Conservation (phyloP, 2,888 invertebrate species). For the Dolichopus griseipennis region DNA sequence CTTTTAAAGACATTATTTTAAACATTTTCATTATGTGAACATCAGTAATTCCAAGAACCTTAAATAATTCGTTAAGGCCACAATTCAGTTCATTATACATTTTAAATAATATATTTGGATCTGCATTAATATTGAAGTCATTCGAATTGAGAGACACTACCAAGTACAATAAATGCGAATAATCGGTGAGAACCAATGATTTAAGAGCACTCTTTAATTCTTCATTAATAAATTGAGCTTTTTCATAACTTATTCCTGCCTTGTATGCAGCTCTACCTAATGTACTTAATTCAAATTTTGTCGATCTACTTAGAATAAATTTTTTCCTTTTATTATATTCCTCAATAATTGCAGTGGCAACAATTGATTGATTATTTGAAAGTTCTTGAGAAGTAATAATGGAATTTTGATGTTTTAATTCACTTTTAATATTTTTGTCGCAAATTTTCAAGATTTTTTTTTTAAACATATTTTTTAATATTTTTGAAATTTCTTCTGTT, state of each 20-base stretch:
- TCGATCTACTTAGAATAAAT: conserved; percentile 39
- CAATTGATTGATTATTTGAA: conserved; percentile 13
- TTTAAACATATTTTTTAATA: conserved; percentile 39
- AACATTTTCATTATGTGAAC: conserved; percentile 58
- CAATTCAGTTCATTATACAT: conserved; percentile 56
- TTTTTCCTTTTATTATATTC: conserved; percentile 22
- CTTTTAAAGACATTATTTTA: conserved; percentile 57
- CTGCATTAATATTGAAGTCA: conserved; percentile 51
- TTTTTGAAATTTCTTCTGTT: conserved; percentile 30
- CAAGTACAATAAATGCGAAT: conserved; percentile 79
- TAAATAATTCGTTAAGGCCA: conserved; percentile 61
- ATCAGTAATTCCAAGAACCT: conserved; percentile 69
- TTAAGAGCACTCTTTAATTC: conserved; percentile 66
- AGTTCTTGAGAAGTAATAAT: conserved; percentile 37
- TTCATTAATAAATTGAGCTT: conserved; percentile 60
- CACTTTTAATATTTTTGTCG: background rate
- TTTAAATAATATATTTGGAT: conserved; percentile 33
- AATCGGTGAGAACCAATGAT: conserved; percentile 67
- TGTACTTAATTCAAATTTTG: conserved; percentile 51
- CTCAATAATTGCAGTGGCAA: conserved; percentile 16
- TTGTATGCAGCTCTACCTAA: conserved; percentile 77
- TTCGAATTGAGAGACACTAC: conserved; percentile 46
- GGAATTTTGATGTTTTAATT: conserved; percentile 26
- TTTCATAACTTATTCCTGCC: conserved; percentile 70
- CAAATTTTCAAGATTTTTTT: conserved; percentile 35